Conservation (phyloP, 2,888 invertebrate species). For the Trichacis sp. region DNA sequence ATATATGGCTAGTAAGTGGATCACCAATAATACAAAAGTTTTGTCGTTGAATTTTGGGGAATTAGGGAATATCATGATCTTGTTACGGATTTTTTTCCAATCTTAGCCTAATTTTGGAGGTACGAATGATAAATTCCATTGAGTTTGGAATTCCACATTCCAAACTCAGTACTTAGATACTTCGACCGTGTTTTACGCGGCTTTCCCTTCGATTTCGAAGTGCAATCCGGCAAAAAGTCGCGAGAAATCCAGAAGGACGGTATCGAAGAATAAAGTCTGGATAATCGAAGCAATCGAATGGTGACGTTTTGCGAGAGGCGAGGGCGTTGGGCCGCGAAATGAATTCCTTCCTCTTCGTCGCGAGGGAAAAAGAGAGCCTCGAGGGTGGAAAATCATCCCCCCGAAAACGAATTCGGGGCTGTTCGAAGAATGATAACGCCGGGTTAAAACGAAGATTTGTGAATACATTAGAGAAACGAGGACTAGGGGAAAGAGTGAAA, state of each 20-base stretch:
- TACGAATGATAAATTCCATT: no score
- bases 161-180: no score
- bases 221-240: conserved; percentile 11
- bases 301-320: conserved; percentile 56
- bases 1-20: no score
- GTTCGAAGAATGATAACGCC: conserved; percentile 64
- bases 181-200: no score
- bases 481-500: conserved; percentile 41
- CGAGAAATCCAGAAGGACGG: conserved; percentile 29
- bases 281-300: conserved; percentile 66
- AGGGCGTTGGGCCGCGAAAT: conserved; percentile 67
- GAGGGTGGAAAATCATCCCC: conserved; percentile 42
- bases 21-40: no score
- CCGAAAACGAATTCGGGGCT: conserved; percentile 49
- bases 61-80: no score
- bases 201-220: conserved; percentile 17
- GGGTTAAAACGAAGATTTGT: conserved; percentile 66
- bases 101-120: no score
- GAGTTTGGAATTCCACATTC: no score
- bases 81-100: no score
- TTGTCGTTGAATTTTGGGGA: no score
- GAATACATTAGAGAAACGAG: conserved; percentile 64
- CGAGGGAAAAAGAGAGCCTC: conserved; percentile 29
- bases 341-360: conserved; percentile 60
- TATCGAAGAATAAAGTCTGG: conserved; percentile 56